Base-by-base conservation (phyloP, 2,888 invertebrate genomes). In the Tachina fera region DNA sequence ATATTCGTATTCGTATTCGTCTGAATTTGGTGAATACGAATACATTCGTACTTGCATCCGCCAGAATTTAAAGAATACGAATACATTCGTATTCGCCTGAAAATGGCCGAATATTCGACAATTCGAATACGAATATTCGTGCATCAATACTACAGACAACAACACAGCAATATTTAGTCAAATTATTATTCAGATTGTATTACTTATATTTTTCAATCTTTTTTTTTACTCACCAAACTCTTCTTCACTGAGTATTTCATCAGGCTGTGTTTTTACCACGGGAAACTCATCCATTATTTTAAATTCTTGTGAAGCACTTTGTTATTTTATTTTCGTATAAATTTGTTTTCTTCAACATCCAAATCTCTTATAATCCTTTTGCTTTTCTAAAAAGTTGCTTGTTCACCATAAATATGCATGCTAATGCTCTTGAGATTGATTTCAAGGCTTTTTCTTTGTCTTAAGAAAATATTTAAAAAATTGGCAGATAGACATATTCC, bases 201-300 rank as follows among this genome's bases (percentile, higher is more conserved):
- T n/a, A n/a, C n/a, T n/a, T n/a, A n/a, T n/a, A n/a, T 10, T 61
- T 10, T 61, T 8, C 3, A 9, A 47, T 65, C 4, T 1, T 39
- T 53, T 13, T n/a, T 45, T 10, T 0, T 65, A 72, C 92, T 90
- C 87, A 92, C 92, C 92, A 67, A 91, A 92, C 76, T 92, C 92
- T 43, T 91, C 91, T 72, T 92, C 92, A 68, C 89, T 90, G 72
- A 89, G 65, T 16, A 89, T 84, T 74, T 90, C 91, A 79, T 90
- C 89, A 43, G 88, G 85, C 19, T 89, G 89, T 85, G 89, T 63
- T 65, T 88, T 83, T 58, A 89, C 86, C 14, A 88, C 70, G 19
- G 89, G 90, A 81, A 87, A 88, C 77, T 90, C 90, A 87, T 88
- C 89, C 90, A 90, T 90, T 51, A 13, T 65, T 70, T 43, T 70